A percentile compares a stretch with the other conserved stretches of the same genome.
phyloP scores from a whole-genome alignment of 2,888 invertebrate species.

The Allophyes oxyacanthae region DNA sequence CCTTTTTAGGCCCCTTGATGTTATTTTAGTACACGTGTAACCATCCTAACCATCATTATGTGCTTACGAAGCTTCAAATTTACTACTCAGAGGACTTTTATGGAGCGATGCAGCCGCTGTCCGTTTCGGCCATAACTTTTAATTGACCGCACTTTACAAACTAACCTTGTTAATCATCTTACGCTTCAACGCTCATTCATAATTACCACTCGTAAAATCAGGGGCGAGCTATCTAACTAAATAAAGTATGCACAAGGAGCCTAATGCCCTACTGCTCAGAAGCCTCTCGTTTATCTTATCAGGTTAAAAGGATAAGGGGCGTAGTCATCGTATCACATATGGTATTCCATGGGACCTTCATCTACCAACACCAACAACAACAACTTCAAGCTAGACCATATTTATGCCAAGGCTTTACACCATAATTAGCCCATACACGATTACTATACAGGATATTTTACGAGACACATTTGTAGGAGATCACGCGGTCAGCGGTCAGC shows the following conservation, averaged over 20 bases:
- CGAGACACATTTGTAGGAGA: no score
- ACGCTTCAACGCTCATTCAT: constrained; percentile 64
- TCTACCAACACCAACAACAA: no score
- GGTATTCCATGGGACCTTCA: no score
- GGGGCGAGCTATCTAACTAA: constrained; percentile 8
- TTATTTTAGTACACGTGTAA: constrained; percentile 2
- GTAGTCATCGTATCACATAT: neutral
- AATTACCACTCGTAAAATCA: constrained; percentile 46
- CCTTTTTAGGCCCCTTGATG: no score
- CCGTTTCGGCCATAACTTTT: constrained; percentile 71
- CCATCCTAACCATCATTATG: constrained; percentile 19
- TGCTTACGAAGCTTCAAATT: constrained; percentile 19
- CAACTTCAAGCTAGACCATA: no score
- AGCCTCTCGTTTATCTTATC: neutral
- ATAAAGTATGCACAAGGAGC: neutral
- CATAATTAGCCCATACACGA: no score
- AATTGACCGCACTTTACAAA: constrained; percentile 78
- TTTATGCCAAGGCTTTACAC: no score
- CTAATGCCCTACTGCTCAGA: neutral
- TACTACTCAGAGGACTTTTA: constrained; percentile 28
- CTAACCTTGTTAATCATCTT: constrained; percentile 74
- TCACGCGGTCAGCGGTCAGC: no score
- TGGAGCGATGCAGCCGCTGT: constrained; percentile 58
- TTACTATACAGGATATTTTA: no score
- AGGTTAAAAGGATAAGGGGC: neutral